Conservation (phyloP, 2,797 vertebrate genomes). For the Gouania willdenowi region DNA sequence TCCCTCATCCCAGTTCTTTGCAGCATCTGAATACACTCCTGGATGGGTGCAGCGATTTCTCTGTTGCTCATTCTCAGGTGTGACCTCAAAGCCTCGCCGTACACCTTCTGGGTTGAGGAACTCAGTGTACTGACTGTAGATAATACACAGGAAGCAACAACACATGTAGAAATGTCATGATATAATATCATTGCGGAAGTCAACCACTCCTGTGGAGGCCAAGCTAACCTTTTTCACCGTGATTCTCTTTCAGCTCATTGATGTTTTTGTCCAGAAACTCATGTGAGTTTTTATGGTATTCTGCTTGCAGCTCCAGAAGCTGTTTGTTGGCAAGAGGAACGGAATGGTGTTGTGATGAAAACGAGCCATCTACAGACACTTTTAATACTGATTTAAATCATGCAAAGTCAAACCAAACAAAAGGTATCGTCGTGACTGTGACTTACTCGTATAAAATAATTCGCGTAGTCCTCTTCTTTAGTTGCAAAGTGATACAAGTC, state of each 20-base stretch:
- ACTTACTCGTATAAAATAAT: constrained; percentile 90
- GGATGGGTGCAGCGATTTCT: constrained; percentile 87
- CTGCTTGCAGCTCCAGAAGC: constrained; percentile 92
- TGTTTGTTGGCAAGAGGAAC: constrained; percentile 32
- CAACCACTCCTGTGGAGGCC: too few relatives aligned
- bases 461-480: constrained; percentile 90
- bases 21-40: constrained; percentile 92
- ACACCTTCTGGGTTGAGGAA: constrained; percentile 71
- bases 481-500: constrained; percentile 94
- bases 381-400: too few relatives aligned
- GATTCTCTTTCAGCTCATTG: constrained; percentile 83
- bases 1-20: constrained; percentile 86
- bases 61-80: constrained; percentile 78
- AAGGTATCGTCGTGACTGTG: not conserved
- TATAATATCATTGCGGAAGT: too few relatives aligned
- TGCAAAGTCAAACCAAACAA: too few relatives aligned
- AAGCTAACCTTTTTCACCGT: constrained; percentile 74
- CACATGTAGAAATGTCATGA: too few relatives aligned
- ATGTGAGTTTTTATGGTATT: constrained; percentile 86
- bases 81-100: constrained; percentile 78
- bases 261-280: constrained; percentile 82
- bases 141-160: not conserved
- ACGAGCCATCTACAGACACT: too few relatives aligned
- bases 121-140: constrained; percentile 46
- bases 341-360: not conserved